Evolutionary conservation across 2,888 invertebrate genomes (phyloP).

Genomic region (Arrhopalites spinosus): DNA sequence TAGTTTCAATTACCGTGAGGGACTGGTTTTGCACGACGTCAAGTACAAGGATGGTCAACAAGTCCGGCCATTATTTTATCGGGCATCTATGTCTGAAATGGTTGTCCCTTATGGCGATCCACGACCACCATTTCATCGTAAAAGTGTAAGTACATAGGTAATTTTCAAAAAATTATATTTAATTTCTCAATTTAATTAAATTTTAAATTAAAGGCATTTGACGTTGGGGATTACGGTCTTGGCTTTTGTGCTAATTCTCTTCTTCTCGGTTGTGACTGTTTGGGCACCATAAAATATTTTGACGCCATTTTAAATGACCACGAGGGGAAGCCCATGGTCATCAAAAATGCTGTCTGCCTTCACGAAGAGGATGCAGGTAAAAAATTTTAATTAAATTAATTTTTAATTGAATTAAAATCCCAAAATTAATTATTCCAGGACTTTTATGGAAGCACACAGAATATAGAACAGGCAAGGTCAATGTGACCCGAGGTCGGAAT

Average conservation of each 20-base stretch:
- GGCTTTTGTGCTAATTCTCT: conserved; percentile 50
- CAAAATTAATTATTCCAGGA: conserved; percentile 19
- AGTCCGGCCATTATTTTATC: conserved; percentile 44
- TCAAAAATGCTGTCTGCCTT: conserved; percentile 52
- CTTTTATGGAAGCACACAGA: conserved; percentile 52
- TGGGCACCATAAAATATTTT: conserved; percentile 50
- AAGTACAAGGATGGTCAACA: conserved; percentile 44
- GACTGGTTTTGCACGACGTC: conserved; percentile 51
- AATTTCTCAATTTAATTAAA: neutral
- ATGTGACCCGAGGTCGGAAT: conserved; percentile 41
- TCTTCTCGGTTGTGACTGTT: conserved; percentile 47
- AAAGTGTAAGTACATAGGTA: conserved; percentile 40
- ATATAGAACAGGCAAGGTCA: conserved; percentile 49
- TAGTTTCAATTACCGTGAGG: conserved; percentile 48
- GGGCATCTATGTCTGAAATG: conserved; percentile 51
- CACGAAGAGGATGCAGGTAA: conserved; percentile 52
- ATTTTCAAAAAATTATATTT: conserved; percentile 14
- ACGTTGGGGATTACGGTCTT: conserved; percentile 48
- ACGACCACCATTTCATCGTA: conserved; percentile 51
- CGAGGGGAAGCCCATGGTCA: conserved; percentile 40
- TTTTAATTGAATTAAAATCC: neutral
- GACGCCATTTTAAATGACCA: conserved; percentile 48
- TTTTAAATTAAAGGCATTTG: conserved; percentile 36
- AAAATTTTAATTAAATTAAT: neutral
- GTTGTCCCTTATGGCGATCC: conserved; percentile 53